These are phyloP conservation scores for Epinephelus cyanopodus DNA, from an alignment of 2,113 vertebrate genomes.

Conservation along the genomic window DNA sequence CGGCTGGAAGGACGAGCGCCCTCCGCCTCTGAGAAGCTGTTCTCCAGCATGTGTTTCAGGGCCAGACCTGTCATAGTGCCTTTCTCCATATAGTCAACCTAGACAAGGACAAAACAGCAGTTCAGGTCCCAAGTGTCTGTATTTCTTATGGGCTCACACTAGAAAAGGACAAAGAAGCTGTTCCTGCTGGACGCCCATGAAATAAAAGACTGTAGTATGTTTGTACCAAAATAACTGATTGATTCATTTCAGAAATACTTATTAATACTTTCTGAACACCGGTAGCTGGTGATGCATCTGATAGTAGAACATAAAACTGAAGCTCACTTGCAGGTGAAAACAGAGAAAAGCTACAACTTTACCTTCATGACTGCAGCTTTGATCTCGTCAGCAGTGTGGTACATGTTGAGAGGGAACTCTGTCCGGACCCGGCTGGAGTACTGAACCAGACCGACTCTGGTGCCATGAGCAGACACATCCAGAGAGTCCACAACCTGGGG, in stretches of 20 bases:
- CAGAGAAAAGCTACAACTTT: background rate
- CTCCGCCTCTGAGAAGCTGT: conserved; percentile 93
- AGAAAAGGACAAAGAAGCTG: background rate
- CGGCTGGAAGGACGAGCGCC: conserved; percentile 85
- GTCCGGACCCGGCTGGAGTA: conserved; percentile 96
- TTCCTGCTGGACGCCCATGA: background rate
- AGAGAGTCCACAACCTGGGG: conserved; percentile 91
- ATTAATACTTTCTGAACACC: background rate
- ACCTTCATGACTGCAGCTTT: conserved; percentile 92
- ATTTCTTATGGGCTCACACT: background rate
- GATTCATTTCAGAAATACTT: too few relatives aligned
- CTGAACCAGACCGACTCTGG: conserved; percentile 94
- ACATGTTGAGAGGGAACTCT: conserved; percentile 94
- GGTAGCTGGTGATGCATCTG: background rate
- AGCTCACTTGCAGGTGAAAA: background rate
- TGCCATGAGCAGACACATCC: conserved; percentile 91
- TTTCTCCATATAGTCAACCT: conserved; percentile 98
- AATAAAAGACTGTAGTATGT: background rate
- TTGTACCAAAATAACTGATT: too few relatives aligned
- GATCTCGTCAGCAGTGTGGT: conserved; percentile 89
- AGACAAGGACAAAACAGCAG: background rate
- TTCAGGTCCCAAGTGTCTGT: background rate
- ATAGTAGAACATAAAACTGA: background rate
- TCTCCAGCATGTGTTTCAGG: conserved; percentile 96
- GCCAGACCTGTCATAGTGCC: conserved; percentile 98